Conservation (phyloP, 2,888 invertebrate species). For the Elysia crispata region DNA sequence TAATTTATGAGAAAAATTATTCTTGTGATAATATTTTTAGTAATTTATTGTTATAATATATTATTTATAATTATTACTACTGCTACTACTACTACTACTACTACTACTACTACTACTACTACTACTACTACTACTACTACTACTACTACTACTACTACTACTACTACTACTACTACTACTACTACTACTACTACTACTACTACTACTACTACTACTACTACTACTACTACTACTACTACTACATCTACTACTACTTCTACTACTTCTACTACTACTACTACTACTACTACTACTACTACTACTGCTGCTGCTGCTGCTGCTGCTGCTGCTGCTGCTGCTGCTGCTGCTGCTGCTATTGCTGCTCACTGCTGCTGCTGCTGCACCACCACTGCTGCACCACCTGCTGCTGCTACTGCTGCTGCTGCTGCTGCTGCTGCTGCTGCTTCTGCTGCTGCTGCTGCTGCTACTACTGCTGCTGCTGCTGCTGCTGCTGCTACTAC, state of each 20-base stretch:
- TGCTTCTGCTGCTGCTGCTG: no score
- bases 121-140: slow-evolving; percentile 5
- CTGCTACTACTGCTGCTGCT: no score
- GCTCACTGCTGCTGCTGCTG: no score
- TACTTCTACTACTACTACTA: slow-evolving; percentile 2
- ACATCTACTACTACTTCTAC: slow-evolving; percentile 19
- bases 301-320: slow-evolving; percentile 5
- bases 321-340: slow-evolving; percentile 2
- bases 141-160: slow-evolving; percentile 4
- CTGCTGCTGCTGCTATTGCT: neutral
- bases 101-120: slow-evolving; percentile 25
- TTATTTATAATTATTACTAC: neutral
- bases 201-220: slow-evolving; percentile 11
- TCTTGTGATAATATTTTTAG: neutral
- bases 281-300: neutral
- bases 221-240: slow-evolving; percentile 24
- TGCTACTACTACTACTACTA: slow-evolving; percentile 3
- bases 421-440: no score
- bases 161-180: slow-evolving; percentile 9
- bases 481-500: slow-evolving; percentile 6
- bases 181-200: slow-evolving; percentile 22
- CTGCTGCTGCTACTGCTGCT: slow-evolving; percentile 1
- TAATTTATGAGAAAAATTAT: no score
- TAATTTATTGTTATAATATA: neutral
- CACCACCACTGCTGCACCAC: neutral